These are phyloP conservation scores for Moxostoma hubbsi DNA, from an alignment of 2,797 vertebrate genomes.

Conservation along the genomic window DNA sequence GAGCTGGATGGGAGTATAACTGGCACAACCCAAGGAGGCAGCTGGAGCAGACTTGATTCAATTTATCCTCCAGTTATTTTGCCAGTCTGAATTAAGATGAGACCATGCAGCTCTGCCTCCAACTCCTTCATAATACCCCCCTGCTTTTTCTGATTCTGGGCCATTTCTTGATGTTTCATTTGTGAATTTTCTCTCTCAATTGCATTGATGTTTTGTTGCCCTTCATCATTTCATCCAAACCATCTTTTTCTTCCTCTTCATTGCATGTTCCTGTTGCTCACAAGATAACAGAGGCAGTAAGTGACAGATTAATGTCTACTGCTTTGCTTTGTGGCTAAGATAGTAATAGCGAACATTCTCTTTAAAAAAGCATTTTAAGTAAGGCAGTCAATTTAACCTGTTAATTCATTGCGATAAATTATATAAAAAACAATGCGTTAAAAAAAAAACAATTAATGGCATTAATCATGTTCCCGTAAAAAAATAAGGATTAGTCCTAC, in stretches of 20 bases:
- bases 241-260: constrained; percentile 30
- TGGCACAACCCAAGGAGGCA: constrained; percentile 40
- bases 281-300: constrained; percentile 3
- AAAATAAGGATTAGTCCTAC: too few relatives aligned
- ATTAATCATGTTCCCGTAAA: too few relatives aligned
- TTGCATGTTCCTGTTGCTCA: background rate
- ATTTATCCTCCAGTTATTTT: constrained; percentile 69
- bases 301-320: constrained; percentile 22
- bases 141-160: constrained; percentile 25
- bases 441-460: too few relatives aligned
- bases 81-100: constrained; percentile 47
- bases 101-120: constrained; percentile 48
- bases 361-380: constrained; percentile 27
- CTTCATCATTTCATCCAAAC: constrained; percentile 43
- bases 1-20: constrained; percentile 30
- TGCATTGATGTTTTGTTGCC: constrained; percentile 42
- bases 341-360: constrained; percentile 10
- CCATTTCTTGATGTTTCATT: constrained; percentile 40
- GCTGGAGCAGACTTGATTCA: constrained; percentile 62
- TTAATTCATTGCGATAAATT: too few relatives aligned
- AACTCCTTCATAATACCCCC: constrained; percentile 43
- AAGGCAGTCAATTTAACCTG: background rate
- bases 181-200: constrained; percentile 49
- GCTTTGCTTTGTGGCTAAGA: constrained; percentile 14
- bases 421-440: too few relatives aligned